phyloP scores from a whole-genome alignment of 2,888 invertebrate genomes.

The Orthosia gracilis region DNA sequence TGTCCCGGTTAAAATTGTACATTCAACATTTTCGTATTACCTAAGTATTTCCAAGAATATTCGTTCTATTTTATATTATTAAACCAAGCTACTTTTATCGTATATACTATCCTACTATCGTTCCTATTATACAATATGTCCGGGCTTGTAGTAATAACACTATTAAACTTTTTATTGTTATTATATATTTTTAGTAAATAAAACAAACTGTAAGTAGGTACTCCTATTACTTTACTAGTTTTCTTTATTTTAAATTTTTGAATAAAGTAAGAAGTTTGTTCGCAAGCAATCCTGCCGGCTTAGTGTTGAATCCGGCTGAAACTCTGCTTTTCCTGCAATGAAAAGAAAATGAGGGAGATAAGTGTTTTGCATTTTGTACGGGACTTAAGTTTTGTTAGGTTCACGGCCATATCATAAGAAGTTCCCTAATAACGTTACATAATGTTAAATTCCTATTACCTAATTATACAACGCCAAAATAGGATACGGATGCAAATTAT shows the following conservation, averaged over 20 bases:
- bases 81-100: too few species aligned
- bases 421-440: neutral
- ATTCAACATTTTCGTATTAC: too few species aligned
- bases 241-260: constrained; percentile 46
- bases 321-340: constrained; percentile 44
- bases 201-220: constrained; percentile 1
- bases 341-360: constrained; percentile 45
- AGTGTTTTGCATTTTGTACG: constrained; percentile 46
- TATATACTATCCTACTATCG: too few species aligned
- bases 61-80: too few species aligned
- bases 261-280: constrained; percentile 44
- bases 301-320: constrained; percentile 40
- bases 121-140: too few species aligned
- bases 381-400: constrained; percentile 9
- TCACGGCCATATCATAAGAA: neutral
- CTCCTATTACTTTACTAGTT: constrained; percentile 20
- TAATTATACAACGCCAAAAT: too few species aligned
- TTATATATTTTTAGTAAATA: neutral
- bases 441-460: neutral
- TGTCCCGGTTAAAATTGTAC: too few species aligned
- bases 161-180: too few species aligned
- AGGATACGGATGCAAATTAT: too few species aligned
- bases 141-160: too few species aligned
- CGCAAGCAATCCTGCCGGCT: constrained; percentile 36
- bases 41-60: too few species aligned